phyloP scores from a whole-genome alignment of 2,113 vertebrate genomes.

The Nanger granti region DNA sequence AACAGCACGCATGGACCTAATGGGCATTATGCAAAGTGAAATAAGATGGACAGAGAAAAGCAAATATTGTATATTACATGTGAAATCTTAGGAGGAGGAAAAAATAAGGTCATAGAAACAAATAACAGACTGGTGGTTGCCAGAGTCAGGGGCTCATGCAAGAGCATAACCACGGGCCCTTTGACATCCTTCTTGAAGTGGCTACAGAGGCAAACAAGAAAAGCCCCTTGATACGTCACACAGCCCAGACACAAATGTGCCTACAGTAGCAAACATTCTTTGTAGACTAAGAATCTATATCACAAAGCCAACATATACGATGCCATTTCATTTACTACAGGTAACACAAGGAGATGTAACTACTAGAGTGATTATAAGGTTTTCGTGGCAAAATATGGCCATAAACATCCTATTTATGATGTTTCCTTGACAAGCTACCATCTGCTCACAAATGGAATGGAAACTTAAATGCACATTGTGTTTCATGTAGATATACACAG shows the following conservation, averaged over 20 bases:
- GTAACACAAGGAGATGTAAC: background rate
- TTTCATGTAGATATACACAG: background rate
- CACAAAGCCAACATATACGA: background rate
- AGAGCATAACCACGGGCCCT: background rate
- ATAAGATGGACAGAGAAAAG: background rate
- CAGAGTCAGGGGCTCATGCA: background rate
- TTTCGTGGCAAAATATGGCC: background rate
- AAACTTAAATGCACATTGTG: background rate
- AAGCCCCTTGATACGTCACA: background rate
- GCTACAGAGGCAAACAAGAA: background rate
- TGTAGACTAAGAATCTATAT: background rate
- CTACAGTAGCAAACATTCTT: background rate
- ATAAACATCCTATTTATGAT: background rate
- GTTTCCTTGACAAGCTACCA: background rate
- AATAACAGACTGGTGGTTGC: background rate
- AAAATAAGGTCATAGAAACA: background rate
- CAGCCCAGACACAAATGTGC: background rate
- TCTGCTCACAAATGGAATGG: constrained; percentile 27
- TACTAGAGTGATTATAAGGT: background rate
- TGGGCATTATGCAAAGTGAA: background rate
- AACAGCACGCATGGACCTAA: background rate
- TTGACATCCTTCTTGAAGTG: background rate
- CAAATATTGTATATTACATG: background rate
- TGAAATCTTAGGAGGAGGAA: background rate
- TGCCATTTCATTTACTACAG: background rate